Conservation (phyloP, 2,797 vertebrate genomes). For the Glossophaga mutica region DNA sequence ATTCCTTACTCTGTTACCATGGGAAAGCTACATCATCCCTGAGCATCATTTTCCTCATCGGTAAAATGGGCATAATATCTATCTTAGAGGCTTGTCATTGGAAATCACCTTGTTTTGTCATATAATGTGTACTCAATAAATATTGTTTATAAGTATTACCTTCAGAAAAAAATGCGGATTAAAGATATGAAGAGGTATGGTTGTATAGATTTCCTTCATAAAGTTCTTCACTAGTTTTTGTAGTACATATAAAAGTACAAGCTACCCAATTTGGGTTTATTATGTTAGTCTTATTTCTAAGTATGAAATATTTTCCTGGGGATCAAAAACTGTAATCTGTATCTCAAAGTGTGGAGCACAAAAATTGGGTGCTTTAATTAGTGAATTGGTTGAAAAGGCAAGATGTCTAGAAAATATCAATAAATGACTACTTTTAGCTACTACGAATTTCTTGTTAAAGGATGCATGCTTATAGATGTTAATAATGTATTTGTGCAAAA, state of each 20-base stretch:
- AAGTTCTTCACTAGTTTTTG: not conserved
- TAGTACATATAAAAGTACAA: not conserved
- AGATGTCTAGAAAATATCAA: not conserved
- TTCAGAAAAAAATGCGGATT: not conserved
- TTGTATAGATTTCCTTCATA: not conserved
- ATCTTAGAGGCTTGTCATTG: not conserved
- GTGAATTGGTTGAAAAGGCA: not conserved
- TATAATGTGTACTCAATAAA: not conserved
- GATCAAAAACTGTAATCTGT: not conserved
- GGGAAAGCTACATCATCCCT: not conserved
- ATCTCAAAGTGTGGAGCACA: not conserved
- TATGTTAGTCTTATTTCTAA: constrained; percentile 17
- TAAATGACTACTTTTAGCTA: not conserved
- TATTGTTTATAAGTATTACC: not conserved
- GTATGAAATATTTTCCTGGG: not conserved
- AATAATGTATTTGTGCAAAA: not conserved
- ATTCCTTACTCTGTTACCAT: not conserved
- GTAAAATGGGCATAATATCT: not conserved
- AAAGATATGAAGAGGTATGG: not conserved
- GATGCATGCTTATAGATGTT: not conserved
- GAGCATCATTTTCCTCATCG: not conserved
- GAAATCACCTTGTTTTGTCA: not conserved
- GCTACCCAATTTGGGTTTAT: not conserved
- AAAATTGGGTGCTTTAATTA: not conserved
- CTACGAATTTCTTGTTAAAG: not conserved